These are phyloP conservation scores for Blennius ocellaris DNA, from an alignment of 2,113 vertebrate genomes.

Conservation along the genomic window DNA sequence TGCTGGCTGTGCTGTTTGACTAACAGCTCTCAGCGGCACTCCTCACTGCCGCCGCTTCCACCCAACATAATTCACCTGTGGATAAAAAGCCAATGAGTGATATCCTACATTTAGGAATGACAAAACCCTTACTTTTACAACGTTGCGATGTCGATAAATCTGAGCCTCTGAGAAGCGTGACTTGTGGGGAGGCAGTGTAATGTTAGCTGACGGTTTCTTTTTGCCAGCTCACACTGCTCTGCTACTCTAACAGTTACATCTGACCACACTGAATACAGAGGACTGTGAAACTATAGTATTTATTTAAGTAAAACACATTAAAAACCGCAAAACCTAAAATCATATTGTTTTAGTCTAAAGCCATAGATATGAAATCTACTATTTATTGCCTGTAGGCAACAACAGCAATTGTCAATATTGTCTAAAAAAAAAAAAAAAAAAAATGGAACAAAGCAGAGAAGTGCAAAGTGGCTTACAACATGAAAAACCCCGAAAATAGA, in stretches of 20 bases:
- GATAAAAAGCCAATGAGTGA: not conserved
- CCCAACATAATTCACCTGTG: not conserved
- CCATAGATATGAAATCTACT: too few relatives aligned
- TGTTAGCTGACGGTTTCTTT: slow-evolving; percentile 88
- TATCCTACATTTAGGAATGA: not conserved
- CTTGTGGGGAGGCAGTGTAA: slow-evolving; percentile 90
- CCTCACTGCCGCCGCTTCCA: slow-evolving; percentile 65
- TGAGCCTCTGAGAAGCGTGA: slow-evolving; percentile 38
- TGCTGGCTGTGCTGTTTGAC: slow-evolving; percentile 81
- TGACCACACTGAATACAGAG: not conserved
- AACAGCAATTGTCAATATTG: not conserved
- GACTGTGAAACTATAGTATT: too few relatives aligned
- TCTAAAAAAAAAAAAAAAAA: not conserved
- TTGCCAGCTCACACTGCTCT: slow-evolving; percentile 76
- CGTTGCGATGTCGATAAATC: too few relatives aligned
- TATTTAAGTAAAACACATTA: too few relatives aligned
- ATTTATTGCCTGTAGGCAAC: too few relatives aligned
- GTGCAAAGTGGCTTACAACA: too few relatives aligned
- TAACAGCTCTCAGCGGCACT: slow-evolving; percentile 82
- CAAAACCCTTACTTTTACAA: too few relatives aligned
- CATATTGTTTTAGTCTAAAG: too few relatives aligned
- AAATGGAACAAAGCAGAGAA: not conserved
- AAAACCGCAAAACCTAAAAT: too few relatives aligned
- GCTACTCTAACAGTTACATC: slow-evolving; percentile 81
- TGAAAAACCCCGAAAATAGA: not conserved